Conservation (phyloP, 2,888 invertebrate species). For the Amiota communis region DNA sequence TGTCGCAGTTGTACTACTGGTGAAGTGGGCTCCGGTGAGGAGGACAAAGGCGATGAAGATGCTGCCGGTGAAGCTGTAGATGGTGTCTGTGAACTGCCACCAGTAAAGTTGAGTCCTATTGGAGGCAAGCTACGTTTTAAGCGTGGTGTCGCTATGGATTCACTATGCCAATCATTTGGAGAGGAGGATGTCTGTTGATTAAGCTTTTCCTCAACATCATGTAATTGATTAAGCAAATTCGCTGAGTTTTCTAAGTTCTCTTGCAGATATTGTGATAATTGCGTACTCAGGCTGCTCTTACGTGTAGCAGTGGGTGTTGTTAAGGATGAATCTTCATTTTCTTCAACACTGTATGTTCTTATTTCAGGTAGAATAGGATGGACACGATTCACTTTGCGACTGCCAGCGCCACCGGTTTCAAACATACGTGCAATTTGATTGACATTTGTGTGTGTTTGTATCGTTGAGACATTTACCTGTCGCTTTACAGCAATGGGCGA, state of each 20-base stretch:
- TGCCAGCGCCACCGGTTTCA: slow-evolving; percentile 59
- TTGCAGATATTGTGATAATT: slow-evolving; percentile 57
- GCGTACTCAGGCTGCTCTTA: slow-evolving; percentile 51
- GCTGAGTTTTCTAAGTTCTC: slow-evolving; percentile 66
- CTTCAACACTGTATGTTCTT: slow-evolving; percentile 49
- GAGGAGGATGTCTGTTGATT: not conserved
- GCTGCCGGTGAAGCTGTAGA: slow-evolving; percentile 61
- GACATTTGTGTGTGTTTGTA: slow-evolving; percentile 62
- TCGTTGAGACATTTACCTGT: slow-evolving; percentile 44
- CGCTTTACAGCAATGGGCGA: slow-evolving; percentile 46
- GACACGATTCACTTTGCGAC: slow-evolving; percentile 66
- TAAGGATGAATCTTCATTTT: slow-evolving; percentile 13
- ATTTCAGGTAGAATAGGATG: slow-evolving; percentile 59
- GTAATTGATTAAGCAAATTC: slow-evolving; percentile 61
- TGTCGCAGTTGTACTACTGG: slow-evolving; percentile 54
- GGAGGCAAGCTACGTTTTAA: slow-evolving; percentile 43
- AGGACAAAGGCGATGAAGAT: slow-evolving; percentile 52
- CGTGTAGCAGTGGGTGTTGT: slow-evolving; percentile 51
- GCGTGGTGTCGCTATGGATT: slow-evolving; percentile 45
- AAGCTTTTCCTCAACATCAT: slow-evolving; percentile 44
- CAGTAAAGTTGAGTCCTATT: slow-evolving; percentile 43
- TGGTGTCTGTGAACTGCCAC: slow-evolving; percentile 63
- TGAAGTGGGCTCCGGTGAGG: slow-evolving; percentile 56
- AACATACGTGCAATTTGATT: slow-evolving; percentile 72
- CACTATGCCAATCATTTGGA: slow-evolving; percentile 54